Conservation (phyloP, 2,888 invertebrate genomes). For the Ptilodon capucinus region DNA sequence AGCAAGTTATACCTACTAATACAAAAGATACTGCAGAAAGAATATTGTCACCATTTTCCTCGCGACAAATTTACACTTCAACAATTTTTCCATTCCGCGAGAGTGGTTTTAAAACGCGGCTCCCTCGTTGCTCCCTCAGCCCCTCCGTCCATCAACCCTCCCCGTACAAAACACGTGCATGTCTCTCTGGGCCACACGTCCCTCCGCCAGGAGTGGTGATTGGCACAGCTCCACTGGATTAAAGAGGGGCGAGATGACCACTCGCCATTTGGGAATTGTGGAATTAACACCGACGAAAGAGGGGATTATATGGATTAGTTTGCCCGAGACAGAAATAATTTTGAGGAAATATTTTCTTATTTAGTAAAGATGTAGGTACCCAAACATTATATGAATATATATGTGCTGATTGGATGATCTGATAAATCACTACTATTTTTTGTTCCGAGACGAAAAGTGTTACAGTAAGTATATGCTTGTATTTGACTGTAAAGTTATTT, state of each 20-base stretch:
- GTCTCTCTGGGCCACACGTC: constrained; percentile 42
- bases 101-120: constrained; percentile 35
- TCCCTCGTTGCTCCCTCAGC: not conserved
- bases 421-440: too few relatives aligned
- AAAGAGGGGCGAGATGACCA: constrained; percentile 68
- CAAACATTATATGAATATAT: too few relatives aligned
- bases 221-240: constrained; percentile 74
- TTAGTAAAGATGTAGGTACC: too few relatives aligned
- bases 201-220: constrained; percentile 68
- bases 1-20: too few relatives aligned
- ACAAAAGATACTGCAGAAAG: too few relatives aligned
- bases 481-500: too few relatives aligned
- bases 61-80: constrained; percentile 40
- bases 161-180: constrained; percentile 34
- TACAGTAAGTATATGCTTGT: too few relatives aligned
- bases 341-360: not conserved
- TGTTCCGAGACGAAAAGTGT: too few relatives aligned
- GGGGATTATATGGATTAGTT: constrained; percentile 5
- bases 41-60: constrained; percentile 13
- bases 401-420: too few relatives aligned
- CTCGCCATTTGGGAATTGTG: constrained; percentile 62
- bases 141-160: constrained; percentile 39
- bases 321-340: not conserved
- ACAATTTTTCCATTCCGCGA: constrained; percentile 34
- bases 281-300: constrained; percentile 58